These are phyloP conservation scores for Trachelus iudaicus DNA, from an alignment of 2,888 invertebrate genomes.

Conservation along the genomic window DNA sequence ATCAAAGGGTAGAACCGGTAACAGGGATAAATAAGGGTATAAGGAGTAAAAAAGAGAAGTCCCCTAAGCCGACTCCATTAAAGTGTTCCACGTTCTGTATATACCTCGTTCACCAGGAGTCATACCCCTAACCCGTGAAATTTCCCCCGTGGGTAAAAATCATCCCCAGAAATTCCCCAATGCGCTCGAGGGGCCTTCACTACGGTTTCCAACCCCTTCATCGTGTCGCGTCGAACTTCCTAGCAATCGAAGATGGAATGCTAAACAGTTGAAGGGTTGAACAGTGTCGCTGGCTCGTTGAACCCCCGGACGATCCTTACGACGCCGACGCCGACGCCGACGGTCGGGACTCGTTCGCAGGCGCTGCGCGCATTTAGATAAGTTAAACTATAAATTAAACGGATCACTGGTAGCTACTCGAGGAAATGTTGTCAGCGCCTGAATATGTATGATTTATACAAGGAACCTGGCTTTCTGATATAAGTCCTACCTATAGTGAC, in stretches of 20 bases:
- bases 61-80: neutral
- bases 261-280: slow-evolving; percentile 64
- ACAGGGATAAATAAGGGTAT: neutral
- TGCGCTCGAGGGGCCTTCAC: neutral
- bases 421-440: slow-evolving; percentile 59
- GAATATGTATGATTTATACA: slow-evolving; percentile 63
- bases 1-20: neutral
- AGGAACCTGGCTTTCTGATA: slow-evolving; percentile 55
- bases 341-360: slow-evolving; percentile 40
- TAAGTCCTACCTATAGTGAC: slow-evolving; percentile 38
- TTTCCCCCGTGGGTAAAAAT: neutral
- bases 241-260: slow-evolving; percentile 64
- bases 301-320: slow-evolving; percentile 28
- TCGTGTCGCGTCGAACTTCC: slow-evolving; percentile 33
- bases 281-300: slow-evolving; percentile 32
- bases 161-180: neutral
- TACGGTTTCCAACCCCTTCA: neutral
- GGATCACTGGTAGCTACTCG: slow-evolving; percentile 63
- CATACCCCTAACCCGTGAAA: neutral
- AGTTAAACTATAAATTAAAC: slow-evolving; percentile 66
- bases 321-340: slow-evolving; percentile 37
- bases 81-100: neutral
- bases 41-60: neutral
- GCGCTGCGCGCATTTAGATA: slow-evolving; percentile 62
- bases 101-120: neutral